Evolutionary conservation across 2,888 invertebrate species (phyloP), one percentile per base, ranked within the genome.

Genomic region (Pristionchus entomophagus): DNA sequence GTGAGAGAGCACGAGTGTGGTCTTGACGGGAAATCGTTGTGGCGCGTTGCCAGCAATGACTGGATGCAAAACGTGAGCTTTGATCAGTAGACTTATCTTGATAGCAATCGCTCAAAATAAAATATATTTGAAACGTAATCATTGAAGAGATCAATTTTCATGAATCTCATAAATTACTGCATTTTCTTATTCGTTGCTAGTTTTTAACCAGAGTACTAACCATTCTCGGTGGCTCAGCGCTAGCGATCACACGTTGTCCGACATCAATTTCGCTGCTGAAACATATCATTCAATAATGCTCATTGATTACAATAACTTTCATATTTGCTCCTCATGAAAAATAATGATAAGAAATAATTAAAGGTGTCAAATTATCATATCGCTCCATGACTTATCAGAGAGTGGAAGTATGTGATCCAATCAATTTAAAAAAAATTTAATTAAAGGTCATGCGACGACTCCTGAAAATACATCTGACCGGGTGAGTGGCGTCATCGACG

Each of bases 181-280:
- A n/a, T n/a, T n/a, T n/a, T n/a, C n/a, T n/a, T n/a, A n/a, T n/a
- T n/a, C n/a, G n/a, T n/a, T n/a, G n/a, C n/a, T n/a, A n/a, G n/a
- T n/a, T n/a, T n/a, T n/a, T n/a, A n/a, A n/a, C n/a, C n/a, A n/a
- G n/a, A n/a, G n/a, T n/a, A n/a, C 38, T 17, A 38, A 82, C 82
- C 82, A 59, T 80, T 51, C 78, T 35, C 6, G 82, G 82, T 22
- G 82, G 82, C 26, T 82, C 82, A 12, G 59, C 26, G 26, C 51
- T 82, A 3, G 59, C 29, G 10, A 82, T 35, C 26, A n/a, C 41
- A 1, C 45, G n/a, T 19, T 59, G 56, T 0, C 56, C 82, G 10
- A 82, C 82, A 41, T 82, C 82, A 38, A 82, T 22, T 41, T 82
- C 82, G 59, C 82, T 82, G 10, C 82, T 82, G 81, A 5, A 81